Base-by-base conservation (phyloP, 2,797 vertebrate species). In the Vultur gryphus region DNA sequence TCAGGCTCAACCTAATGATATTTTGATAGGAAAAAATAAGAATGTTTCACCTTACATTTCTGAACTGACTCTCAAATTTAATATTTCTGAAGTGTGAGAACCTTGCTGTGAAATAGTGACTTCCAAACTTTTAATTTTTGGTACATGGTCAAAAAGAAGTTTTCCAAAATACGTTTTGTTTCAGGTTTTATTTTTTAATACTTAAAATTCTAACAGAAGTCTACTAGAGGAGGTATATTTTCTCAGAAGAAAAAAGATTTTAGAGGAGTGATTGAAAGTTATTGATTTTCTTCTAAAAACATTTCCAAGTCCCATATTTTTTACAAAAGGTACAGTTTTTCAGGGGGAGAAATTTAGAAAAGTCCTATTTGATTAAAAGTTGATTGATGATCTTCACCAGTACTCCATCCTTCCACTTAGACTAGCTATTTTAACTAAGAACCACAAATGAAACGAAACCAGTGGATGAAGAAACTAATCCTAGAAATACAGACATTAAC, bases 81-180 rank as follows among this genome's bases (percentile, higher is more conserved):
- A 11, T 64, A 8, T n/a, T 76, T 48, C 31, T 54, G 41, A 58
- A 49, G 35, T 9, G 35, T 66, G 33, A 82, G 43, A 49, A 66
- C 17, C 9, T 48, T 31, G 58, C 11, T n/a, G 29, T 31, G 33
- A 59, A 71, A 77, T 4, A 61, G 24, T 31, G 26, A 65, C 39
- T 61, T 65, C 10, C 20, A 23, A 35, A 16, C 1, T 2, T 35
- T 73, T 16, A 5, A 31, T 39, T 39, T 48, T 17, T 43, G 4
- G 24, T 39, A 49, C 5, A 9, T 26, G 13, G 13, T 39, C 9
- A 41, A 23, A 55, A 75, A 51, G 1, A 39, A 24, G 0, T n/a
- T 61, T 77, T 28, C 33, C 17, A n/a, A 83, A 43, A 10, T 8
- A 7, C 0, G 0, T 51, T 75, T 61, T 18, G 10, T 12, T n/a